Conservation (phyloP, 2,888 invertebrate species). For the Sarcophaga variegata region DNA sequence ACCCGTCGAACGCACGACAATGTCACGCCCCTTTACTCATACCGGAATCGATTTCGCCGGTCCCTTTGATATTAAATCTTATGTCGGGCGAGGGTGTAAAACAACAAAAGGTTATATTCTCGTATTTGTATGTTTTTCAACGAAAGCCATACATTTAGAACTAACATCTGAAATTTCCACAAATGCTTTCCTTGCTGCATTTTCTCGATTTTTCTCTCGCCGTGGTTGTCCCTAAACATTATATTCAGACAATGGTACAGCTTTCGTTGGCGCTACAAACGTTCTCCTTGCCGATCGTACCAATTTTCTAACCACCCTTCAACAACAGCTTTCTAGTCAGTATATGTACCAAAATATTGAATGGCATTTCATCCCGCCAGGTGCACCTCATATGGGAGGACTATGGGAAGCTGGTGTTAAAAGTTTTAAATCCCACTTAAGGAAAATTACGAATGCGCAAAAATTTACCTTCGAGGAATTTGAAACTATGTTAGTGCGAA, state of each 20-base stretch:
- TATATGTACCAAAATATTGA: background rate
- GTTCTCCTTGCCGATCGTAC: background rate
- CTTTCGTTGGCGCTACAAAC: constrained; percentile 9
- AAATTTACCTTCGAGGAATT: constrained; percentile 23
- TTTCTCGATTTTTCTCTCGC: background rate
- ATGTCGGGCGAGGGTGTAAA: background rate
- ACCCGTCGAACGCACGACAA: background rate
- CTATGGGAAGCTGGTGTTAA: constrained; percentile 29
- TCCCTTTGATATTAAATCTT: constrained; percentile 10
- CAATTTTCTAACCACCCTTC: no score
- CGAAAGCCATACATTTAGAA: constrained; percentile 32
- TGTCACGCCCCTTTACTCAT: background rate
- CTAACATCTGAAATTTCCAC: constrained; percentile 1
- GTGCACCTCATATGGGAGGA: constrained; percentile 34
- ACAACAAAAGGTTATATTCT: constrained; percentile 14
- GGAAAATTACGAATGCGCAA: background rate
- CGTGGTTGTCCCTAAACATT: no score
- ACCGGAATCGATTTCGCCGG: constrained; percentile 23
- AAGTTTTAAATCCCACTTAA: constrained; percentile 18
- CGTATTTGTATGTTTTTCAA: constrained; percentile 26
- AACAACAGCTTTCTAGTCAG: no score
- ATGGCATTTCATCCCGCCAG: constrained; percentile 41
- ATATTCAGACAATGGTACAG: constrained; percentile 4
- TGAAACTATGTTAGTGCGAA: constrained; percentile 6
- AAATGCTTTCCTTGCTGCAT: constrained; percentile 15